Conservation (phyloP, 2,888 invertebrate species). For the Epirrhoe tristata region DNA sequence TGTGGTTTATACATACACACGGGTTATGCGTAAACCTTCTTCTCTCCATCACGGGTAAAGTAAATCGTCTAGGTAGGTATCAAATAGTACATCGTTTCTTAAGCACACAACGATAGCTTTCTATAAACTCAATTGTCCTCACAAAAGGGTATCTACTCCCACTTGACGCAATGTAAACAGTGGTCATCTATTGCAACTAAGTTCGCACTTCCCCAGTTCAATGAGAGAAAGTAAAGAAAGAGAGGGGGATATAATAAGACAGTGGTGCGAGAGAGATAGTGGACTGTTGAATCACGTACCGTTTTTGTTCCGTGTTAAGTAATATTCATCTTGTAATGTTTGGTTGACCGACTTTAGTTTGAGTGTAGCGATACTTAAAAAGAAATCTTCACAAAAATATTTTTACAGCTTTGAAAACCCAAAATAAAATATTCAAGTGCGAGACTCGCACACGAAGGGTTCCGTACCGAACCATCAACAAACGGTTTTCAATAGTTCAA, state of each 20-base stretch:
- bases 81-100: background rate
- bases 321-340: constrained; percentile 41
- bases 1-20: too few species aligned
- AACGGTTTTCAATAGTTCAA: too few species aligned
- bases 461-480: too few species aligned
- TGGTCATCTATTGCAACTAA: constrained; percentile 17
- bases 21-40: too few species aligned
- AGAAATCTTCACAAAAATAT: too few species aligned
- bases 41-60: too few species aligned
- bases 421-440: too few species aligned
- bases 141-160: constrained; percentile 9
- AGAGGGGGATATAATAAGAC: constrained; percentile 2
- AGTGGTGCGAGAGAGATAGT: constrained; percentile 23
- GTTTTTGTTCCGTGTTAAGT: constrained; percentile 59
- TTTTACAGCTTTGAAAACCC: too few species aligned
- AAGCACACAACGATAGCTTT: constrained; percentile 7
- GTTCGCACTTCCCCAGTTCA: constrained; percentile 17
- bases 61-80: background rate
- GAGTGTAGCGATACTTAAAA: background rate
- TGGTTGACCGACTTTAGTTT: constrained; percentile 31
- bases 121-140: constrained; percentile 4
- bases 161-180: constrained; percentile 13
- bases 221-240: constrained; percentile 23
- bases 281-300: constrained; percentile 57
- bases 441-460: too few species aligned